Evolutionary conservation across 1,140 invertebrate genomes (phyloP), one percentile per base, ranked within the genome.

Genomic region (Lepidurus couesii): DNA sequence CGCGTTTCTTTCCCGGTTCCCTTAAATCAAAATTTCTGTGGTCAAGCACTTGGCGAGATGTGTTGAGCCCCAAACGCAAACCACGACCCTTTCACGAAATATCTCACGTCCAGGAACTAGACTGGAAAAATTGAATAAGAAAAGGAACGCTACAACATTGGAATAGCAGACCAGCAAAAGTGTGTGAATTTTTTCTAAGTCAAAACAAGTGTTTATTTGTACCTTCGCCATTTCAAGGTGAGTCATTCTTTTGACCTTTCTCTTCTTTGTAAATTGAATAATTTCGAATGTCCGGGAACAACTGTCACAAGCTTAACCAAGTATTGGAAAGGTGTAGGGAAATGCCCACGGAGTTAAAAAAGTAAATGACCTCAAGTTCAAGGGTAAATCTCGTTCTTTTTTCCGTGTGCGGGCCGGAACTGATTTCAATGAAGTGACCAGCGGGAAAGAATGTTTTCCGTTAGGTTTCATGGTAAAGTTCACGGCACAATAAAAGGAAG

Each of bases 331-430:
- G 21, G 16, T 65, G 53, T 65, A n/a, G 53, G 53, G 53, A 65
- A 65, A 65, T 13, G 53, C 21, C 21, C 21, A 10, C 8, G 53
- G 21, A 65, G 7, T 7, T 65, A 21, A 6, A 65, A 65, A 65
- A 65, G 53, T 65, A 65, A 65, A 65, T 65, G 53, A 65, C 53
- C 53, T 65, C 9, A 65, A 65, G 53, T 65, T 65, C 53, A 65
- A 65, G 53, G 53, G 53, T 65, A 65, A 65, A 65, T 65, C 16
- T 1, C 53, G 21, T 65, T n/a, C n/a, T 21, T 65, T 65, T 65
- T 34, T 65, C 53, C 53, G 16, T 65, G 53, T n/a, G 21, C 53
- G 21, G 53, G 53, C 53, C 53, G 53, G 53, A 65, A 65, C 53
- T 65, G n/a, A 65, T 65, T 65, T 65, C 16, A 65, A 21, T 21